Percentiles rank a stretch among this genome's conserved stretches.
Evolutionary conservation across 2,888 invertebrate genomes (phyloP).

Genomic region (Limnephilus rhombicus): DNA sequence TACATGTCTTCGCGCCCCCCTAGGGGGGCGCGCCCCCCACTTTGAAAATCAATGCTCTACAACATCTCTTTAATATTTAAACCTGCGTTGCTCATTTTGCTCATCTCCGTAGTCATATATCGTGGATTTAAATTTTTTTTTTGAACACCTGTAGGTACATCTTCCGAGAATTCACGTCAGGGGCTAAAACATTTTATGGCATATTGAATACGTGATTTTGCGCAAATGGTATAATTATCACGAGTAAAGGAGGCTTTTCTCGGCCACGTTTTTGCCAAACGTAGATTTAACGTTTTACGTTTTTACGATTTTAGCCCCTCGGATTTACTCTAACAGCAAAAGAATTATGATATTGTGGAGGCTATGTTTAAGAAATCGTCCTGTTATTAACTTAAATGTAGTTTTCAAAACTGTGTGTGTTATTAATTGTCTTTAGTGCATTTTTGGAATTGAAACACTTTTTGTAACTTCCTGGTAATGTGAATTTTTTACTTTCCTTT

Average conservation of each 20-base stretch:
- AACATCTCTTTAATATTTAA: not conserved
- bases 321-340: not conserved
- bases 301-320: not conserved
- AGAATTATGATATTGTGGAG: not conserved
- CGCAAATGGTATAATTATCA: conserved; percentile 28
- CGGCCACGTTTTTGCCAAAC: not conserved
- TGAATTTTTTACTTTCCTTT: too few relatives aligned
- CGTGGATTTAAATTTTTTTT: not conserved
- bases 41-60: too few relatives aligned
- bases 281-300: conserved; percentile 2
- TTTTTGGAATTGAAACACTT: too few relatives aligned
- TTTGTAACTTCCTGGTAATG: too few relatives aligned
- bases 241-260: not conserved
- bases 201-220: conserved; percentile 40
- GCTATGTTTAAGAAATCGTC: not conserved
- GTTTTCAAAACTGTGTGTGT: too few relatives aligned
- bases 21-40: too few relatives aligned
- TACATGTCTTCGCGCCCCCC: too few relatives aligned
- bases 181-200: conserved; percentile 18
- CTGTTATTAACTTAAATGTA: too few relatives aligned
- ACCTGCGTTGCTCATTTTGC: not conserved
- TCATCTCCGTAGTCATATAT: not conserved
- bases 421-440: too few relatives aligned
- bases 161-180: not conserved
- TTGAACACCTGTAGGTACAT: not conserved